These are phyloP conservation scores for Entelurus aequoreus DNA, from an alignment of 2,113 vertebrate species.

Conservation along the genomic window DNA sequence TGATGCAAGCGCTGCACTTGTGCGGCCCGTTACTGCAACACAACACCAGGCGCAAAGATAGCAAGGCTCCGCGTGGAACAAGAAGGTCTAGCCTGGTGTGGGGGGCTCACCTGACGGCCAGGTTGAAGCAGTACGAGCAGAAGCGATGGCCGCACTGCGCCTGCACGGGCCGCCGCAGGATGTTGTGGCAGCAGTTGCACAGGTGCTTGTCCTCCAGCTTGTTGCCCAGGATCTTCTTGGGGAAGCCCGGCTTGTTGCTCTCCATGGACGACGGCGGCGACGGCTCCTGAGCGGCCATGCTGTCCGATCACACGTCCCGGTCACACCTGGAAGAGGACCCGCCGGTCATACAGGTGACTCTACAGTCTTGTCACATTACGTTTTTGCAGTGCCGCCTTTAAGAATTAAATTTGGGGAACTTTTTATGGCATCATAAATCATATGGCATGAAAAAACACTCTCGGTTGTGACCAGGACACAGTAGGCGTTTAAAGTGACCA, in stretches of 20 bases:
- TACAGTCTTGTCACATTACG: no score
- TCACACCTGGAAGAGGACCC: constrained; percentile 40
- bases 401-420: no score
- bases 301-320: constrained; percentile 47
- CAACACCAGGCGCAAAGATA: constrained; percentile 1
- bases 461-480: no score
- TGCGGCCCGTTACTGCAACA: constrained; percentile 83
- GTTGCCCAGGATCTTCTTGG: constrained; percentile 84
- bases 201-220: constrained; percentile 91
- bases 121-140: constrained; percentile 86
- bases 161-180: constrained; percentile 86
- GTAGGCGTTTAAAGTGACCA: no score
- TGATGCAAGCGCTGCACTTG: constrained; percentile 88
- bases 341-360: no score
- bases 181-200: constrained; percentile 87
- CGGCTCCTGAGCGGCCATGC: constrained; percentile 75
- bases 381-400: no score
- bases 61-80: not conserved
- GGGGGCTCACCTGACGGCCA: constrained; percentile 60
- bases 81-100: no score
- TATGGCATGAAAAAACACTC: no score
- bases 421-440: no score
- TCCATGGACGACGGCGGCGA: constrained; percentile 84
- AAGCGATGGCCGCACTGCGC: constrained; percentile 97
- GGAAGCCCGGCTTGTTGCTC: constrained; percentile 82